Conservation (phyloP, 2,888 invertebrate species). For the Lasioglossum marginatum region DNA sequence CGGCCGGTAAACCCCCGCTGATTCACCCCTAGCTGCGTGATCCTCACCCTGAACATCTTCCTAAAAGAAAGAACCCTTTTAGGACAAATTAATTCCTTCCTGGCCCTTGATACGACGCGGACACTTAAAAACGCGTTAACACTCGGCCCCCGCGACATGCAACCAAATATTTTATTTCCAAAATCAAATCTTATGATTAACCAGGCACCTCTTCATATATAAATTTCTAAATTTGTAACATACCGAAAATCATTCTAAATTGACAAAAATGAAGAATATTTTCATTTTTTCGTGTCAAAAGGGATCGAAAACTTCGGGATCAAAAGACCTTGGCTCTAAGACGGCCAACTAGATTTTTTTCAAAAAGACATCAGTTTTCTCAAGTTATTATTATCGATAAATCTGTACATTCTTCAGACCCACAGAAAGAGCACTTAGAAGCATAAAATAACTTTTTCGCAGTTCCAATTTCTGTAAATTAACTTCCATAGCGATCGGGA, state of each 20-base stretch:
- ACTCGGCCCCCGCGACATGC: too few species aligned
- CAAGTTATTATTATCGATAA: neutral
- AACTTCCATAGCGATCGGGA: neutral
- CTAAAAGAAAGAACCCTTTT: constrained; percentile 65
- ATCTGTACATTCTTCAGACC: neutral
- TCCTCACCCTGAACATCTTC: constrained; percentile 67
- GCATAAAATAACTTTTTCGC: neutral
- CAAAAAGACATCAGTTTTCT: neutral
- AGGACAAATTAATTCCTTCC: constrained; percentile 61
- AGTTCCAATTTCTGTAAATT: neutral
- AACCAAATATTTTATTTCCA: neutral
- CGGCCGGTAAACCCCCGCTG: constrained; percentile 75
- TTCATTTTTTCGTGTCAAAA: neutral
- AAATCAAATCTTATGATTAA: neutral
- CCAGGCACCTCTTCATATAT: neutral
- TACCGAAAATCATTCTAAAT: neutral
- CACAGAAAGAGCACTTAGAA: neutral
- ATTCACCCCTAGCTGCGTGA: constrained; percentile 73
- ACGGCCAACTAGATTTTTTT: neutral
- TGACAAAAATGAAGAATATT: neutral
- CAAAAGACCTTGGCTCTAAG: too few species aligned
- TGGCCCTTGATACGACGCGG: neutral
- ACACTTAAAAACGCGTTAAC: constrained; percentile 18
- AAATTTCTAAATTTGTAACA: neutral
- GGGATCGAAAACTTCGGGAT: too few species aligned